phyloP scores from a whole-genome alignment of 2,797 vertebrate species.

The Vultur gryphus region DNA sequence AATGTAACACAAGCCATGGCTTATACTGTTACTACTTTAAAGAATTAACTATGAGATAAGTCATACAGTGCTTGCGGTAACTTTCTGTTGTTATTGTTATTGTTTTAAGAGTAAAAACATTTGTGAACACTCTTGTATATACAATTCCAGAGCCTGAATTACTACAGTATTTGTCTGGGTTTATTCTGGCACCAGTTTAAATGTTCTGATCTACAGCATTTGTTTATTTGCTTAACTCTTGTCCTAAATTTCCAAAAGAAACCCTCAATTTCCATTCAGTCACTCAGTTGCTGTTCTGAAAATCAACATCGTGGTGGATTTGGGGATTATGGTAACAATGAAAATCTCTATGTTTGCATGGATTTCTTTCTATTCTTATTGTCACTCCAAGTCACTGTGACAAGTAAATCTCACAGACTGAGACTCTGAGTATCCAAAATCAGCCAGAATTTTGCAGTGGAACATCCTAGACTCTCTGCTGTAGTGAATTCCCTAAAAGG shows the following conservation, averaged over 20 bases:
- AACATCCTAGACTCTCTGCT: not conserved
- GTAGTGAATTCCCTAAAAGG: not conserved
- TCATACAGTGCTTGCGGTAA: not conserved
- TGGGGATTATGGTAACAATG: not conserved
- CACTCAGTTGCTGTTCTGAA: not conserved
- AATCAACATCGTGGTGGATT: not conserved
- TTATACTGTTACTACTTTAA: not conserved
- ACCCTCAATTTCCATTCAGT: slow-evolving; percentile 9
- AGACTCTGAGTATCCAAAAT: not conserved
- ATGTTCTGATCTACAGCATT: not conserved
- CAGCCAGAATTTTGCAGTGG: not conserved
- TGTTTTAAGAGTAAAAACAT: not conserved
- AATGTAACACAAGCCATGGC: not conserved
- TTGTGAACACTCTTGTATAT: not conserved
- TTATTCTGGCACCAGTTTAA: slow-evolving; percentile 22
- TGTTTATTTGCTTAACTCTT: slow-evolving; percentile 39
- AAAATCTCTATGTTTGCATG: not conserved
- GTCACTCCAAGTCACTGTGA: not conserved
- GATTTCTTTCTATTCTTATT: not conserved
- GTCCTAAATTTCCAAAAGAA: not conserved
- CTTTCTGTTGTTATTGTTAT: not conserved
- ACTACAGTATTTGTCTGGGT: not conserved
- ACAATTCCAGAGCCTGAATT: not conserved
- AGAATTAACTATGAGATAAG: not conserved
- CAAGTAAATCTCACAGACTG: not conserved